Evolutionary conservation across 2,797 vertebrate species (phyloP).

Genomic region (Sebastes hubbsi): DNA sequence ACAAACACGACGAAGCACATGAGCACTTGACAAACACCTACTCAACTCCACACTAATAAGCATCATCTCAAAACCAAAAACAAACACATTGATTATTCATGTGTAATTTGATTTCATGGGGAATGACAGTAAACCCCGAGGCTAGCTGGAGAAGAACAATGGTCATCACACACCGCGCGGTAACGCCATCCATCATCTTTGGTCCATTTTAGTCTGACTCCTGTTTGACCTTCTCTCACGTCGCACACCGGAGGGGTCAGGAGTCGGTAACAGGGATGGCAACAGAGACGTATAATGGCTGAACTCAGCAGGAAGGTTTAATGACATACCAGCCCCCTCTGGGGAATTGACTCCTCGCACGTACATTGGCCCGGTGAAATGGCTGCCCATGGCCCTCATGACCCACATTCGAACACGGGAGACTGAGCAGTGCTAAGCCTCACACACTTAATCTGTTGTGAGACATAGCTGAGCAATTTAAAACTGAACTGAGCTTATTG

Average conservation of each 20-base stretch:
- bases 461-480: not conserved
- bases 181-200: constrained; percentile 50
- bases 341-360: constrained; percentile 52
- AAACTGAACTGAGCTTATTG: not conserved
- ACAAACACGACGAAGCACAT: constrained; percentile 7
- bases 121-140: constrained; percentile 32
- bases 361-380: constrained; percentile 31
- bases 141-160: constrained; percentile 18
- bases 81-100: constrained; percentile 52
- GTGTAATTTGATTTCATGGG: constrained; percentile 41
- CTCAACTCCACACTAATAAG: constrained; percentile 24
- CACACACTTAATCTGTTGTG: not conserved
- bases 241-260: constrained; percentile 50
- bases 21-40: constrained; percentile 31
- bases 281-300: constrained; percentile 39
- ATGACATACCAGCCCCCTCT: constrained; percentile 53
- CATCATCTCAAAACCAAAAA: constrained; percentile 33
- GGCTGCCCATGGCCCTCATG: constrained; percentile 37
- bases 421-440: constrained; percentile 7
- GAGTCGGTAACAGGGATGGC: constrained; percentile 42
- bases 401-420: constrained; percentile 55
- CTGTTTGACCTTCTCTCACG: constrained; percentile 46
- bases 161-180: constrained; percentile 17
- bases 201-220: constrained; percentile 37
- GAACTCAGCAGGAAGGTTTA: constrained; percentile 63